phyloP scores from a whole-genome alignment of 1,140 invertebrate species.

The Drosophila pectinifera region DNA sequence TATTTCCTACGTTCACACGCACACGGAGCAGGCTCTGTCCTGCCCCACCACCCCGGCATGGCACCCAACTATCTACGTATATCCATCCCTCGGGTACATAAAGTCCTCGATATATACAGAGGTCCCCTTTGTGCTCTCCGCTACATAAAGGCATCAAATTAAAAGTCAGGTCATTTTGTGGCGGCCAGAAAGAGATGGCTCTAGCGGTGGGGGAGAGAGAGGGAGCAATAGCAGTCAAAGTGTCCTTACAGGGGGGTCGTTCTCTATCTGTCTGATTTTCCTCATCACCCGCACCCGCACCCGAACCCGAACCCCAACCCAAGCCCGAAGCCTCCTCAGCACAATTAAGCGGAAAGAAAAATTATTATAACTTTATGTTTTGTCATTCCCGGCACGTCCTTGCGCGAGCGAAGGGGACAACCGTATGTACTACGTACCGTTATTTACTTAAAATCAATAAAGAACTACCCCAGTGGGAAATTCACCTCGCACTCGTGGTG shows the following conservation, averaged over 20 bases:
- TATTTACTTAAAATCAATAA: conserved; percentile 63
- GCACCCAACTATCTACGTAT: conserved; percentile 31
- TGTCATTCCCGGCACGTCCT: conserved; percentile 76
- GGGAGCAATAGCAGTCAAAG: conserved; percentile 19
- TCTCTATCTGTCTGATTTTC: conserved; percentile 66
- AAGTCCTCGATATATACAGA: conserved; percentile 24
- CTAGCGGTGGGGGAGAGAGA: conserved; percentile 1
- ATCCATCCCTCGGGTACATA: conserved; percentile 25
- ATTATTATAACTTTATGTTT: conserved; percentile 84
- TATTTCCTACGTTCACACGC: conserved; percentile 82
- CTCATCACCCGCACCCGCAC: conserved; percentile 20
- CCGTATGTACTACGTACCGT: conserved; percentile 1
- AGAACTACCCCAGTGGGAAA: conserved; percentile 63
- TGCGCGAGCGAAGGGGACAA: not conserved
- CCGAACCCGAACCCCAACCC: not conserved
- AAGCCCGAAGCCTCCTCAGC: conserved; percentile 34
- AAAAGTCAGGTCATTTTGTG: conserved; percentile 71
- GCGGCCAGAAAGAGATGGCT: conserved; percentile 14
- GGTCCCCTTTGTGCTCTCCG: conserved; percentile 37
- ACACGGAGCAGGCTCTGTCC: conserved; percentile 47
- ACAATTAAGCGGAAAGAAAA: conserved; percentile 85
- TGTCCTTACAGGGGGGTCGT: conserved; percentile 51
- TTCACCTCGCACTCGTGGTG: conserved; percentile 41
- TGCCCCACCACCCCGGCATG: not conserved
- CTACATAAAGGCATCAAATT: conserved; percentile 82